Evolutionary conservation across 2,113 vertebrate species (phyloP).

Genomic region (Haemorhous mexicanus): DNA sequence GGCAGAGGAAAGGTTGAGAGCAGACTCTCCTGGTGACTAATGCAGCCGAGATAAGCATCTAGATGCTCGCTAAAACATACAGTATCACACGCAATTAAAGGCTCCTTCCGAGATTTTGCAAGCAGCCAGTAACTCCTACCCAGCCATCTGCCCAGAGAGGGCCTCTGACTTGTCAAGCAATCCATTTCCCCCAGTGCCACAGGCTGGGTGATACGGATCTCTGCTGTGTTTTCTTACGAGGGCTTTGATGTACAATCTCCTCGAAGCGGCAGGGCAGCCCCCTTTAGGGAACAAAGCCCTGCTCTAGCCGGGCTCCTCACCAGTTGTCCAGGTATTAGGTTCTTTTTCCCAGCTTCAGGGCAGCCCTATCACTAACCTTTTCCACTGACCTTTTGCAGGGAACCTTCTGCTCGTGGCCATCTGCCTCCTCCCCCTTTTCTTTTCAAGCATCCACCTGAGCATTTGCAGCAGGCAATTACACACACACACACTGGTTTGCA

Average conservation of each 20-base stretch:
- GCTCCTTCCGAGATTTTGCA: conserved; percentile 65
- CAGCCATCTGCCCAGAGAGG: conserved; percentile 74
- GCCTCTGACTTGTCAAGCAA: conserved; percentile 68
- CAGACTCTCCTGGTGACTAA: conserved; percentile 48
- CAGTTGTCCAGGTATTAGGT: conserved; percentile 83
- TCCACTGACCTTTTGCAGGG: conserved; percentile 52
- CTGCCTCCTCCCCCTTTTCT: neutral
- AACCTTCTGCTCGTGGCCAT: conserved; percentile 65
- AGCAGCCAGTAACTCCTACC: conserved; percentile 60
- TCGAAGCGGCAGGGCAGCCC: conserved; percentile 10
- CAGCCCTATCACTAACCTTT: conserved; percentile 58
- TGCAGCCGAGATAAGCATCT: conserved; percentile 53
- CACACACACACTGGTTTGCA: conserved; percentile 10
- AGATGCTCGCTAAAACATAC: conserved; percentile 43
- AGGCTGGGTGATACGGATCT: conserved; percentile 66
- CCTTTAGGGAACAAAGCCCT: conserved; percentile 44
- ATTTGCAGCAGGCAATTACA: neutral
- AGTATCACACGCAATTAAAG: conserved; percentile 59
- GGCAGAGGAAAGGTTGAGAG: neutral
- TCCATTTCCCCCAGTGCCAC: conserved; percentile 58
- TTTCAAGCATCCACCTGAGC: conserved; percentile 25
- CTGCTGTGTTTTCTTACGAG: conserved; percentile 45
- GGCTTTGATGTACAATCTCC: conserved; percentile 54
- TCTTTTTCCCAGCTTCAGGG: conserved; percentile 51
- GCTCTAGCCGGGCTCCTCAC: conserved; percentile 47